phyloP scores from a whole-genome alignment of 2,113 vertebrate genomes.

The Heterotilapia buettikoferi region DNA sequence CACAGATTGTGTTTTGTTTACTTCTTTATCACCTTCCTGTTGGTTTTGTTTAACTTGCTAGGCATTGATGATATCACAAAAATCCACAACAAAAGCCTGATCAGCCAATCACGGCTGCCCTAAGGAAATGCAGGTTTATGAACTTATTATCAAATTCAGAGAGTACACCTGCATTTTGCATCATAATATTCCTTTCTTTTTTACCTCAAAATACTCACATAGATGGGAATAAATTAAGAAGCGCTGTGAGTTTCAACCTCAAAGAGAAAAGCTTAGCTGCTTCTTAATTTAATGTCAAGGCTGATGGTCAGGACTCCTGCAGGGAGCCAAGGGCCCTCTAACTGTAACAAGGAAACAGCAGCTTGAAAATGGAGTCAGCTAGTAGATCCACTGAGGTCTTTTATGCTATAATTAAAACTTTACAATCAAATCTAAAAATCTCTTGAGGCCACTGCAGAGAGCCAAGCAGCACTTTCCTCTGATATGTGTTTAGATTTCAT shows the following conservation, averaged over 20 bases:
- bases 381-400: conserved; percentile 11
- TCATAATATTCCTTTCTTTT: background rate
- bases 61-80: background rate
- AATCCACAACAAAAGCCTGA: background rate
- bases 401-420: conserved; percentile 50
- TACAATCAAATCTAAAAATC: conserved; percentile 28
- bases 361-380: conserved; percentile 7
- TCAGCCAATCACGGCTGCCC: background rate
- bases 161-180: background rate
- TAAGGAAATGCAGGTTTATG: background rate
- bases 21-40: background rate
- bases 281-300: background rate
- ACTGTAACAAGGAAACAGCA: conserved; percentile 13
- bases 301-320: conserved; percentile 13
- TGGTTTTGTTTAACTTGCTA: background rate
- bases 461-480: background rate
- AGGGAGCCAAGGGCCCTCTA: background rate
- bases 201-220: background rate
- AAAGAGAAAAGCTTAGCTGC: background rate
- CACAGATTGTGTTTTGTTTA: background rate
- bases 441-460: conserved; percentile 7
- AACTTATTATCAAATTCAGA: background rate
- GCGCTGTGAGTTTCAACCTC: background rate
- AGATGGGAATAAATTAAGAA: background rate
- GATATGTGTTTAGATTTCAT: conserved; percentile 14